A percentile compares a stretch with the other conserved stretches of the same genome.
Conservation (phyloP, 30 jellyfish, hydroid and myxozoan genomes). For the Hydractinia symbiolongicarpus region DNA sequence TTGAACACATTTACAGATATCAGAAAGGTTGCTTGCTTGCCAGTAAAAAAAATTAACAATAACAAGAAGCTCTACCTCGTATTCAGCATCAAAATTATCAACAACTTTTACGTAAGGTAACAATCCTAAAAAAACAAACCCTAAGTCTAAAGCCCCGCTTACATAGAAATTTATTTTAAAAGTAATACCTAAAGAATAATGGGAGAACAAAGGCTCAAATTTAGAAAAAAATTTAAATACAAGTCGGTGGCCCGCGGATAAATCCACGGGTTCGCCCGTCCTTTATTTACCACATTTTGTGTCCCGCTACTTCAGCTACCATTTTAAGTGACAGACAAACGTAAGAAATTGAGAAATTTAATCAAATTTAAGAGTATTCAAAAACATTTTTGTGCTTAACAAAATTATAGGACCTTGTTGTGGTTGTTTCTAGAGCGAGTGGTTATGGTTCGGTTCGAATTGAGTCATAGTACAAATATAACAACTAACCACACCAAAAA, state of each 20-base stretch:
- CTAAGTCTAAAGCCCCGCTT: too few relatives aligned
- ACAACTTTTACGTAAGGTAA: constrained; percentile 49
- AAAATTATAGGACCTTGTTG: too few relatives aligned
- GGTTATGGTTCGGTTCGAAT: too few relatives aligned
- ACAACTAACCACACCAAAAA: too few relatives aligned
- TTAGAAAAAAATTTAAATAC: not conserved
- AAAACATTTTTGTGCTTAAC: too few relatives aligned
- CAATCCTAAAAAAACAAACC: constrained; percentile 34
- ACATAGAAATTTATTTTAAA: not conserved
- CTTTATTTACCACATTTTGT: not conserved
- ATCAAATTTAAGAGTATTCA: too few relatives aligned
- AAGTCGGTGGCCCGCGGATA: not conserved
- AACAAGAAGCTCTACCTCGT: constrained; percentile 40
- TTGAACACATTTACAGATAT: not conserved
- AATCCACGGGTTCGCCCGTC: too few relatives aligned
- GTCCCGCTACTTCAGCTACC: too few relatives aligned
- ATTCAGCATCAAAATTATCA: constrained; percentile 81
- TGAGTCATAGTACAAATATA: too few relatives aligned
- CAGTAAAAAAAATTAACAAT: not conserved
- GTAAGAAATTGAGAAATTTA: too few relatives aligned
- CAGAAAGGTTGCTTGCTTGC: not conserved
- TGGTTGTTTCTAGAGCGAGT: too few relatives aligned
- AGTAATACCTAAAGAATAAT: not conserved
- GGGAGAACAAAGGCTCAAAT: not conserved
- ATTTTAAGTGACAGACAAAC: too few relatives aligned